phyloP scores from a whole-genome alignment of 2,113 vertebrate species.

The Atrichornis clamosus region DNA sequence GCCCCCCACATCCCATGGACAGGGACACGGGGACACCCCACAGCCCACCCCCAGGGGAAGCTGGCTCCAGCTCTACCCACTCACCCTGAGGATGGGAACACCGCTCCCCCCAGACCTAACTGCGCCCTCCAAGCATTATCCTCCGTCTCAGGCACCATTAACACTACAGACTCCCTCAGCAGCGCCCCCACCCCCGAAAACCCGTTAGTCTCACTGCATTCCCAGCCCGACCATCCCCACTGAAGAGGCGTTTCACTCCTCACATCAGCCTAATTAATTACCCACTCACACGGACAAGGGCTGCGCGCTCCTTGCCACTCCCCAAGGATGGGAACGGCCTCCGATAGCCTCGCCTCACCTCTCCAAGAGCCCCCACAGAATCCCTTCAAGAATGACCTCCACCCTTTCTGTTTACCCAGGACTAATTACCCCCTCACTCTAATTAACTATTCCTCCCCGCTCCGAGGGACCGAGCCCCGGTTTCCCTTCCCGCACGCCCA shows the following conservation, averaged over 20 bases:
- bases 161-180: neutral
- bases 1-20: rapidly evolving
- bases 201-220: neutral
- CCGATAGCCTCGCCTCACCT: neutral
- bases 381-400: neutral
- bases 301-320: neutral
- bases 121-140: no score
- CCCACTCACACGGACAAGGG: neutral
- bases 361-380: neutral
- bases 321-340: neutral
- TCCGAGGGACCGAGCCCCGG: rapidly evolving
- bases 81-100: neutral
- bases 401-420: neutral
- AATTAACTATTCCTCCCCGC: neutral
- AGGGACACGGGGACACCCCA: no score
- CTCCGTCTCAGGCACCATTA: neutral
- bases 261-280: neutral
- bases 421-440: neutral
- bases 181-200: neutral
- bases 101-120: rapidly evolving
- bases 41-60: no score
- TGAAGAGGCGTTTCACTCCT: neutral
- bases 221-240: neutral
- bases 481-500: neutral
- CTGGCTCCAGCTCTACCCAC: neutral